phyloP scores from a whole-genome alignment of 2,797 vertebrate genomes.

The Gymnopithys bicolor region DNA sequence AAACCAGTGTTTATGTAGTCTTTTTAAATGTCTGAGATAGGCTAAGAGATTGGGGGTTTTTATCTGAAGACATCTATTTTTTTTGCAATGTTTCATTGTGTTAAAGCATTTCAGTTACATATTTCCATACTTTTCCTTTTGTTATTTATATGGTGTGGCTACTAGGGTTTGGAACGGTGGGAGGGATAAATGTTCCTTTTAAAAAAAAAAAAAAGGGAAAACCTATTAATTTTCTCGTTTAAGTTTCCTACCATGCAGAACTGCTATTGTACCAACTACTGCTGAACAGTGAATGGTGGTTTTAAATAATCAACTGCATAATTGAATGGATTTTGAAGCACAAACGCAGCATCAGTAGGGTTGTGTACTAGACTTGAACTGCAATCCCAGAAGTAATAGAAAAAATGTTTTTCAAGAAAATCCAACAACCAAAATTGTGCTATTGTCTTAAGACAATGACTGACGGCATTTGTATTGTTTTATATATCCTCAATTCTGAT shows the following conservation, averaged over 20 bases:
- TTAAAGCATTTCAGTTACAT: neutral
- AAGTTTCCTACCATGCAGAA: neutral
- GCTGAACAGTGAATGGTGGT: neutral
- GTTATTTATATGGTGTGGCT: neutral
- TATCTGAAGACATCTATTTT: neutral
- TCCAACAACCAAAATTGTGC: conserved; percentile 21
- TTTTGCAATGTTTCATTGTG: neutral
- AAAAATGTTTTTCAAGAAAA: conserved; percentile 22
- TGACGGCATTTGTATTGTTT: conserved; percentile 61
- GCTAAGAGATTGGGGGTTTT: neutral
- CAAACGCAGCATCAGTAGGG: neutral
- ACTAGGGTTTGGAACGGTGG: neutral
- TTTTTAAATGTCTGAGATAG: neutral
- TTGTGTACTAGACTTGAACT: conserved; percentile 5
- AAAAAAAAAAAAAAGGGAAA: neutral
- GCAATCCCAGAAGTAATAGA: neutral
- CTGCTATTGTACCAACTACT: neutral
- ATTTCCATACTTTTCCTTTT: neutral
- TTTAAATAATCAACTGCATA: conserved; percentile 32
- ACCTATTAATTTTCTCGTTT: neutral
- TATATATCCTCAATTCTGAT: conserved; percentile 61
- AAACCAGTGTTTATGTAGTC: neutral
- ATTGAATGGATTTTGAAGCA: neutral
- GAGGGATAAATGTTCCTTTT: neutral
- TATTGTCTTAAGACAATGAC: conserved; percentile 46